Evolutionary conservation across 2,888 invertebrate species (phyloP).

Genomic region (Drosophila tripunctata): DNA sequence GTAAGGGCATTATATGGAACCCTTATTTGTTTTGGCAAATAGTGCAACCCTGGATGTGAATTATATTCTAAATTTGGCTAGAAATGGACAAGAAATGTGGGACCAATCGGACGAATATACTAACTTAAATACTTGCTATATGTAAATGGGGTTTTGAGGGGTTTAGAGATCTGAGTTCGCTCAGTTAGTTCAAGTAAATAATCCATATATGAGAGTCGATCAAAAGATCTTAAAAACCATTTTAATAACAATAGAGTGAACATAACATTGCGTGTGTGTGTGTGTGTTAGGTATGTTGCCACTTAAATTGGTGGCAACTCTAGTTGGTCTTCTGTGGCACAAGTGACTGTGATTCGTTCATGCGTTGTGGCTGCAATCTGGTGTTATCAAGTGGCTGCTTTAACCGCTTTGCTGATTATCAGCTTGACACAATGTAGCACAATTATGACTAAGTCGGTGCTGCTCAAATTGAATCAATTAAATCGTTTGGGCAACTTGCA

Average conservation of each 20-base stretch:
- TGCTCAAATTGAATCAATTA: not conserved
- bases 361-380: not conserved
- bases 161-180: too few relatives aligned
- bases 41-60: too few relatives aligned
- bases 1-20: too few relatives aligned
- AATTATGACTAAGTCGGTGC: not conserved
- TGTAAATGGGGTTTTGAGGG: too few relatives aligned
- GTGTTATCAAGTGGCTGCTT: not conserved
- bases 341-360: not conserved
- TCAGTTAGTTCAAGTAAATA: too few relatives aligned
- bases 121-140: too few relatives aligned
- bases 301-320: not conserved
- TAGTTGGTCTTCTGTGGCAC: not conserved
- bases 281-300: not conserved
- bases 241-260: not conserved
- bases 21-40: too few relatives aligned
- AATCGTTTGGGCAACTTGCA: not conserved
- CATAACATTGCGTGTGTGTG: not conserved
- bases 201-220: not conserved
- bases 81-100: too few relatives aligned
- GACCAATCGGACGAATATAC: too few relatives aligned
- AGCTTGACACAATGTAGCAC: not conserved
- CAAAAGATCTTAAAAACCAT: not conserved
- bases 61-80: too few relatives aligned
- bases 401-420: not conserved